Conservation (phyloP, 35 echinoderm and acorn worm genomes). For the Apostichopus japonicus region DNA sequence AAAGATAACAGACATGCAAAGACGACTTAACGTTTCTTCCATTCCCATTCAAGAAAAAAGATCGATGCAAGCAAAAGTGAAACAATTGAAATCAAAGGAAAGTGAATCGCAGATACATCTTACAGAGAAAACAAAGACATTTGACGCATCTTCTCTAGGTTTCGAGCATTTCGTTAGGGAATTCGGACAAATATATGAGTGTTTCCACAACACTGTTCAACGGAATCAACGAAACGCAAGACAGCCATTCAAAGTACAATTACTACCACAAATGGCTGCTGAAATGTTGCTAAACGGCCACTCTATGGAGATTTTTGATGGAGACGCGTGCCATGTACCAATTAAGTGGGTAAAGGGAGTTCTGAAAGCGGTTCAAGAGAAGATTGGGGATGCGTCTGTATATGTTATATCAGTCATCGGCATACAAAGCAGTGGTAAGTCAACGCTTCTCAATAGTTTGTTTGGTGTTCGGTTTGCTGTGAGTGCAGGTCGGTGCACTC, state of each 20-base stretch:
- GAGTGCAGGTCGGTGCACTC: too few species aligned
- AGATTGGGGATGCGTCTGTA: too few species aligned
- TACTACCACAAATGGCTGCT: constrained; percentile 32
- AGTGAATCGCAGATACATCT: not conserved
- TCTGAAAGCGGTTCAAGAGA: too few species aligned
- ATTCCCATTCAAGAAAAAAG: not conserved
- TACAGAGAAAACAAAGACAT: not conserved
- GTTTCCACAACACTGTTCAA: not conserved
- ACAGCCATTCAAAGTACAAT: not conserved
- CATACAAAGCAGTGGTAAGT: too few species aligned
- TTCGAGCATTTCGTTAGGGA: too few species aligned
- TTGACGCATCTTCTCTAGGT: constrained; percentile 20
- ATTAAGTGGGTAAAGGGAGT: too few species aligned
- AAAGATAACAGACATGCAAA: constrained; percentile 2
- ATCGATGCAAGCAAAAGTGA: not conserved
- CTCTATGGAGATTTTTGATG: constrained; percentile 49
- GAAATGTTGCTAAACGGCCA: constrained; percentile 43
- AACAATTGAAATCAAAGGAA: constrained; percentile 2
- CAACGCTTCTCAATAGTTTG: too few species aligned
- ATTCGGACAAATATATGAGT: constrained; percentile 54
- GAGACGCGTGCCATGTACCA: too few species aligned
- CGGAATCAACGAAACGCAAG: not conserved
- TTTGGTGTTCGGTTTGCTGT: too few species aligned
- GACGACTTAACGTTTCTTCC: not conserved
- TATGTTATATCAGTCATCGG: too few species aligned